A percentile compares a stretch with the other conserved stretches of the same genome.
These are phyloP conservation scores for Parasteatoda lunata DNA, from an alignment of 2,888 invertebrate species.

Conservation along the genomic window DNA sequence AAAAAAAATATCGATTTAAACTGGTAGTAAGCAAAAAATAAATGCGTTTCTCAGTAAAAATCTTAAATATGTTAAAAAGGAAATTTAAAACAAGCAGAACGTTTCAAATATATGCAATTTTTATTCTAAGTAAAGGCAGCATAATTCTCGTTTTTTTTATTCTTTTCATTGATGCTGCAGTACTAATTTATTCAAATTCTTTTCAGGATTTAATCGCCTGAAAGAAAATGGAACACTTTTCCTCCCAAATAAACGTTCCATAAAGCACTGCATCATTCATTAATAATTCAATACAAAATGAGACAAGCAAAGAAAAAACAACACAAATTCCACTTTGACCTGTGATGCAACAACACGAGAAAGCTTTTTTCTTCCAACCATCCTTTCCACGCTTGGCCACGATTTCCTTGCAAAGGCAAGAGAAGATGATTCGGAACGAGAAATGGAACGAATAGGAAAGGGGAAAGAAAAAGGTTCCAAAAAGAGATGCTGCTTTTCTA, in stretches of 20 bases:
- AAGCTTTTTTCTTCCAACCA: slow-evolving; percentile 29
- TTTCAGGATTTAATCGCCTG: too few relatives aligned
- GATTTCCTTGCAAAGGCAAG: neutral
- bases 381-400: neutral
- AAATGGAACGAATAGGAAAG: neutral
- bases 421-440: neutral
- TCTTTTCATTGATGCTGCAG: too few relatives aligned
- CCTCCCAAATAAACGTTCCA: neutral
- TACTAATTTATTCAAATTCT: too few relatives aligned
- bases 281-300: slow-evolving; percentile 29
- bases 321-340: slow-evolving; percentile 22
- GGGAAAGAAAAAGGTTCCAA: neutral
- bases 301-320: slow-evolving; percentile 1
- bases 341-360: slow-evolving; percentile 44
- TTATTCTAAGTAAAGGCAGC: too few relatives aligned
- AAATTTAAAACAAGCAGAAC: too few relatives aligned
- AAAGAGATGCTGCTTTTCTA: slow-evolving; percentile 5
- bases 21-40: too few relatives aligned
- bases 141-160: too few relatives aligned
- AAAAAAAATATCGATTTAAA: too few relatives aligned
- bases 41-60: too few relatives aligned
- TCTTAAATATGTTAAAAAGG: too few relatives aligned
- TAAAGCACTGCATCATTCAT: slow-evolving; percentile 42
- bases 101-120: too few relatives aligned
- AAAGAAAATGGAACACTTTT: neutral